Conservation (phyloP, 2,113 vertebrate genomes). For the Gnathonemus echidnorhynchus region DNA sequence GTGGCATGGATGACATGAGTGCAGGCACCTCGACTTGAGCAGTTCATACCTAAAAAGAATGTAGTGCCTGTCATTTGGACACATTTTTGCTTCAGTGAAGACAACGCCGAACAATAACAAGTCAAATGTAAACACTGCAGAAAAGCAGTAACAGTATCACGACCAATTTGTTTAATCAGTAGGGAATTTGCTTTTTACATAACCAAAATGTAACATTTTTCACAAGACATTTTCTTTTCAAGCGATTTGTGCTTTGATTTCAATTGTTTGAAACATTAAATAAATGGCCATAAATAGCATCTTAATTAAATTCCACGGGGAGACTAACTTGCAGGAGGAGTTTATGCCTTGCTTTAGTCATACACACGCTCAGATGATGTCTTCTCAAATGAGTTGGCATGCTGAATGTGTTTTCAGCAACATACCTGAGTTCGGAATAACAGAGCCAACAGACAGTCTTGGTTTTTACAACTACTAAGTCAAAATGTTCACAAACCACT, state of each 20-base stretch:
- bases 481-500: not conserved
- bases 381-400: not conserved
- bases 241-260: too few species aligned
- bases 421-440: not conserved
- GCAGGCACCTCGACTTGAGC: not conserved
- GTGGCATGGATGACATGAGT: not conserved
- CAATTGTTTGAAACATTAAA: too few species aligned
- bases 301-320: not conserved
- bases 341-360: not conserved
- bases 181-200: not conserved
- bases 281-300: not conserved
- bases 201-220: not conserved
- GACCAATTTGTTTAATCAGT: not conserved
- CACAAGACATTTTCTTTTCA: too few species aligned
- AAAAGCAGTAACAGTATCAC: not conserved
- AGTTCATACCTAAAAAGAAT: not conserved
- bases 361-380: not conserved
- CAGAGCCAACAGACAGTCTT: not conserved
- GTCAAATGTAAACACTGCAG: too few species aligned
- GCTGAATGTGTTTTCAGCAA: not conserved
- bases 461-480: not conserved
- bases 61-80: not conserved
- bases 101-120: not conserved
- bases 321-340: not conserved
- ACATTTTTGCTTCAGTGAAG: not conserved